Conservation (phyloP, 2,888 invertebrate genomes). For the Podabrus alpinus region DNA sequence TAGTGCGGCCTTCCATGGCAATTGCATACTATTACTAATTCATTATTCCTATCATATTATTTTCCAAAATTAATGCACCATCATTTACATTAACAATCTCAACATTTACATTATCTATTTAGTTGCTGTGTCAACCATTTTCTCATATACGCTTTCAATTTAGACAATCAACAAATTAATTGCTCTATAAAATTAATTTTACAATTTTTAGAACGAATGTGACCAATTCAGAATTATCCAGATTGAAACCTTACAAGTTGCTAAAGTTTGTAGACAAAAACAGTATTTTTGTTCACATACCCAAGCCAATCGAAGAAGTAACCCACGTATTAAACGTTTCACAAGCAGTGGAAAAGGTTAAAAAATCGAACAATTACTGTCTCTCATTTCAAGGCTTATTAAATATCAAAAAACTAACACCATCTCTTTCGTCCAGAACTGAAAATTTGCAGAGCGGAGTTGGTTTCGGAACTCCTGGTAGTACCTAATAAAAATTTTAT, state of each 20-base stretch:
- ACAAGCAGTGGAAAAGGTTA: slow-evolving; percentile 4
- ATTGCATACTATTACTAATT: too few species aligned
- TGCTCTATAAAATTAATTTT: neutral
- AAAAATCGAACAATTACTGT: slow-evolving; percentile 1
- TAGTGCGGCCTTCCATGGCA: too few species aligned
- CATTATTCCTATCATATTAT: too few species aligned
- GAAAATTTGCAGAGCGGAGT: neutral
- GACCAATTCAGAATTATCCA: slow-evolving; percentile 5
- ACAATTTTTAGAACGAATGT: slow-evolving; percentile 6
- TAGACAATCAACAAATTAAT: too few species aligned
- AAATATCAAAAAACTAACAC: slow-evolving; percentile 24
- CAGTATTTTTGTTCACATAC: slow-evolving; percentile 12
- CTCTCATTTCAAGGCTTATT: slow-evolving; percentile 33
- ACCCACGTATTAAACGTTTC: neutral
- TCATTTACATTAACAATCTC: too few species aligned
- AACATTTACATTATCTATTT: too few species aligned
- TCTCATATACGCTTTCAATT: too few species aligned
- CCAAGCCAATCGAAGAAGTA: neutral
- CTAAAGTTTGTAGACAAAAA: slow-evolving; percentile 11
- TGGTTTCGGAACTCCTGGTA: slow-evolving; percentile 37
- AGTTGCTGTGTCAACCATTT: too few species aligned
- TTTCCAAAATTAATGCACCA: too few species aligned
- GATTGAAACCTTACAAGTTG: neutral
- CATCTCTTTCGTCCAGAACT: slow-evolving; percentile 23
- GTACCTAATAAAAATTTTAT: neutral